Conservation (phyloP, 2,113 vertebrate species). For the Phaetusa simplex region DNA sequence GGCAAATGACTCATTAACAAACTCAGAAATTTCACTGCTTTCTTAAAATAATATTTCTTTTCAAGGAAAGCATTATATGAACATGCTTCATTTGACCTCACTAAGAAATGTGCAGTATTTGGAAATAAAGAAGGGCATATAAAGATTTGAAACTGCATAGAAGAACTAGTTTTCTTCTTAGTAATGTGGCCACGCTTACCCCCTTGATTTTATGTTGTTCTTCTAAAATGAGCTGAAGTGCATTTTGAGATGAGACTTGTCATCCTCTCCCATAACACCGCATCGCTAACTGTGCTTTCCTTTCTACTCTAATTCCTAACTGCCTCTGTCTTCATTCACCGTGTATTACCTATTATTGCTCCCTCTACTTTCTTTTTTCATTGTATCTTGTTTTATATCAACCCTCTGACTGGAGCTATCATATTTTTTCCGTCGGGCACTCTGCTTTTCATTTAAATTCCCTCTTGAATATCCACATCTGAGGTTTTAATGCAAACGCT, state of each 20-base stretch:
- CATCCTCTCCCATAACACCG: not conserved
- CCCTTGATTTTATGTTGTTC: not conserved
- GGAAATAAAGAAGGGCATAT: not conserved
- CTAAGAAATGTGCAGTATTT: not conserved
- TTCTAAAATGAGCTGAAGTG: not conserved
- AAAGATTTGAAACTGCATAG: not conserved
- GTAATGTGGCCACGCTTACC: not conserved
- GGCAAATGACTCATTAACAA: not conserved
- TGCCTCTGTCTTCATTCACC: not conserved
- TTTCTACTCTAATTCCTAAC: not conserved
- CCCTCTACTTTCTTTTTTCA: not conserved
- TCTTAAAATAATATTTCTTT: not conserved
- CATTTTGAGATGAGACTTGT: not conserved
- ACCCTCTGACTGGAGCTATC: not conserved
- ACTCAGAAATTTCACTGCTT: not conserved
- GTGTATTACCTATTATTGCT: not conserved
- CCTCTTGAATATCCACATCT: not conserved
- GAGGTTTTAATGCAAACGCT: not conserved
- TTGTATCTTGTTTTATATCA: not conserved
- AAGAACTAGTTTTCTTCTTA: not conserved
- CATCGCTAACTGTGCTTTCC: not conserved
- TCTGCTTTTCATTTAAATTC: slow-evolving; percentile 11
- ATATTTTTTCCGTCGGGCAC: not conserved
- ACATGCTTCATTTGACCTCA: not conserved
- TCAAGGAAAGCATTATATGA: not conserved